A percentile compares a stretch with the other conserved stretches of the same genome.
These are phyloP conservation scores for Balearica regulorum DNA, from an alignment of 2,797 vertebrate species.

Conservation along the genomic window DNA sequence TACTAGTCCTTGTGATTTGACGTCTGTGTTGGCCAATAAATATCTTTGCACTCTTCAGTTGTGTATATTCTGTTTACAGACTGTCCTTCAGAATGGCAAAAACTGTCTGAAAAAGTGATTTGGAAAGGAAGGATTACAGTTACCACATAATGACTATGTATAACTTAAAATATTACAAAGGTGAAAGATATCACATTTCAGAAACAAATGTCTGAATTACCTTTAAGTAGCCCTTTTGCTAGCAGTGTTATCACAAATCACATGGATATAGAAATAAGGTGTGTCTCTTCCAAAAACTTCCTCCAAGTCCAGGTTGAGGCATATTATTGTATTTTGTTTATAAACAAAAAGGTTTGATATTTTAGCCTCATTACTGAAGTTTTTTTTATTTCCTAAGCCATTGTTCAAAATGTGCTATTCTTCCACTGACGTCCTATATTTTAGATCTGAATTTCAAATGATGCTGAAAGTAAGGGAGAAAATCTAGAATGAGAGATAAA, in stretches of 20 bases:
- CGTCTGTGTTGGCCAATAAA: neutral
- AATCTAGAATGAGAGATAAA: neutral
- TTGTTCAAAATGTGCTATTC: neutral
- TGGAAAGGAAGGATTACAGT: neutral
- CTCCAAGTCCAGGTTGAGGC: neutral
- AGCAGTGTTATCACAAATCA: neutral
- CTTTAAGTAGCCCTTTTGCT: neutral
- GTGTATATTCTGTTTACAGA: neutral
- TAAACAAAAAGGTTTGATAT: neutral
- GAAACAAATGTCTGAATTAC: neutral
- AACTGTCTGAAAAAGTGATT: neutral
- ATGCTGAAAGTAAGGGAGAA: neutral
- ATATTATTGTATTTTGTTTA: neutral
- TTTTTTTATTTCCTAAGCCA: neutral
- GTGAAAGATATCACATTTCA: neutral
- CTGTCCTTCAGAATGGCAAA: neutral
- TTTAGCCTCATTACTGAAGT: neutral
- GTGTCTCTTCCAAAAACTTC: neutral
- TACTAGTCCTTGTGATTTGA: neutral
- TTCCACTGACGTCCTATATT: neutral
- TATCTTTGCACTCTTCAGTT: neutral
- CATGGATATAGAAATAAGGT: fast-evolving
- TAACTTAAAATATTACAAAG: neutral
- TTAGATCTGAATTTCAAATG: neutral
- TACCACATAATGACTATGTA: neutral